phyloP scores from a whole-genome alignment of 2,113 vertebrate genomes.

The Channa argus region DNA sequence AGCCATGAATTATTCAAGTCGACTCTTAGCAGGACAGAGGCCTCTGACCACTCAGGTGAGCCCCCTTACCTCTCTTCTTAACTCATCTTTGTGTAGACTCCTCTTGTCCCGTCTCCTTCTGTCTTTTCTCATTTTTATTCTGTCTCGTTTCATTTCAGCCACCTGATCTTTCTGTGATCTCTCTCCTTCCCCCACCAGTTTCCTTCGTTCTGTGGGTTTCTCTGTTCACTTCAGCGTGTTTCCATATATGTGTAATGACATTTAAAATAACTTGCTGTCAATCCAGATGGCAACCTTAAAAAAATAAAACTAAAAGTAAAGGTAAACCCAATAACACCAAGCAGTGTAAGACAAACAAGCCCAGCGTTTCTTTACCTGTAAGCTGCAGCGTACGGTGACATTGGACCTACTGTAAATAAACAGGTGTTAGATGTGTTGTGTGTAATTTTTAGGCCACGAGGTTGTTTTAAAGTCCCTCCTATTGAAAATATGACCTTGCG shows the following conservation, averaged over 20 bases:
- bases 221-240: neutral
- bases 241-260: conserved; percentile 7
- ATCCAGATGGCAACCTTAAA: neutral
- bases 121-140: neutral
- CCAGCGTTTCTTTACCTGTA: neutral
- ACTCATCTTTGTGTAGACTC: neutral
- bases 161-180: neutral
- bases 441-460: too few species aligned
- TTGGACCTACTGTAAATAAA: neutral
- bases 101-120: neutral
- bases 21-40: conserved; percentile 40
- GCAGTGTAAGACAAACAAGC: neutral
- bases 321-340: neutral
- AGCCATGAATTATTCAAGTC: conserved; percentile 64
- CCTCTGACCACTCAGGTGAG: conserved; percentile 48
- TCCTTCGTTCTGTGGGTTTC: neutral
- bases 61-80: conserved; percentile 12
- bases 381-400: too few species aligned
- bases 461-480: too few species aligned
- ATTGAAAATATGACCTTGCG: too few species aligned
- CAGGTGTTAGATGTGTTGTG: too few species aligned
- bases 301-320: too few species aligned
- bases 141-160: neutral
- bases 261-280: conserved; percentile 8
- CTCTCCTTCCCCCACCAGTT: neutral